phyloP scores from a whole-genome alignment of 2,113 vertebrate species.

The Fregata magnificens region DNA sequence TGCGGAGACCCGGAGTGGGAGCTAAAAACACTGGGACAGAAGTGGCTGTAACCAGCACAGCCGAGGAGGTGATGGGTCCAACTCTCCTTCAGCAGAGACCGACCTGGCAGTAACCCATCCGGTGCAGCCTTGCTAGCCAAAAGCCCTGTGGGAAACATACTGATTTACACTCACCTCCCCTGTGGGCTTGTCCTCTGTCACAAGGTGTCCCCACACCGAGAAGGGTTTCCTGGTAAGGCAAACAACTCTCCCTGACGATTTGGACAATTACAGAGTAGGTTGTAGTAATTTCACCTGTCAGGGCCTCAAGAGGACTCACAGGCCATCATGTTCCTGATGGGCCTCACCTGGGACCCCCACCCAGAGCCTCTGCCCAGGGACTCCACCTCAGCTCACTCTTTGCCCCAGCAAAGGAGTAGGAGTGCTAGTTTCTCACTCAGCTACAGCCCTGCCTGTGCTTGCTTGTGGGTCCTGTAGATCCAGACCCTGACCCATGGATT shows the following conservation, averaged over 20 bases:
- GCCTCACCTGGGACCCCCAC: background rate
- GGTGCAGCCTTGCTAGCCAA: background rate
- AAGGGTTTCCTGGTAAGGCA: background rate
- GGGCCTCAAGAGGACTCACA: background rate
- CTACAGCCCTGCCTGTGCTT: background rate
- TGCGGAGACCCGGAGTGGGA: background rate
- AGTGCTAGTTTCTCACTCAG: background rate
- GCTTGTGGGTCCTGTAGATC: background rate
- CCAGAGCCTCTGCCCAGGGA: background rate
- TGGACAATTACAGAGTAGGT: background rate
- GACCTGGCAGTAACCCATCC: background rate
- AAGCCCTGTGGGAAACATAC: background rate
- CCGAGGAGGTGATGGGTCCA: background rate
- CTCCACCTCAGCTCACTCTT: background rate
- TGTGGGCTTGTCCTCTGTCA: background rate
- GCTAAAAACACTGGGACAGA: background rate
- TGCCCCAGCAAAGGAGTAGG: background rate
- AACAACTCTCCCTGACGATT: background rate
- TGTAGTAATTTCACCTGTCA: background rate
- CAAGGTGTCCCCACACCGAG: background rate
- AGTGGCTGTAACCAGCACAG: background rate
- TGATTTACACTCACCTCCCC: background rate
- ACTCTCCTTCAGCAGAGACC: background rate
- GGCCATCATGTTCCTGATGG: background rate
- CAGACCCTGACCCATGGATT: background rate